phyloP scores from a whole-genome alignment of 2,113 vertebrate species.

The Candoia aspera region DNA sequence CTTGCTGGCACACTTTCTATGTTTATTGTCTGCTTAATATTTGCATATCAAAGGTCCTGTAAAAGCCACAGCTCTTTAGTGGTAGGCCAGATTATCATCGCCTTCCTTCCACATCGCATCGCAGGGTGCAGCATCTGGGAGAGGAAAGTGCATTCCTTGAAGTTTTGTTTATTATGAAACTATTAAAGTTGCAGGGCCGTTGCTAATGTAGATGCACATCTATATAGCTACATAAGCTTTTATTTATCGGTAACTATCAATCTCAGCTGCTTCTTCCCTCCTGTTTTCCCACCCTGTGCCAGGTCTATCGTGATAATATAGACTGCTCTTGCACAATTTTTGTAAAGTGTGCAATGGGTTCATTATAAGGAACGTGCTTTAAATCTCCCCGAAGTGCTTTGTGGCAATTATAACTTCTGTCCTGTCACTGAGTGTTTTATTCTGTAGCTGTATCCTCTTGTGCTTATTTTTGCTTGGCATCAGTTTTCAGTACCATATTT shows the following conservation, averaged over 20 bases:
- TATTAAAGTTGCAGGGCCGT: neutral
- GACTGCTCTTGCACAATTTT: neutral
- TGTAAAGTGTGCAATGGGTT: neutral
- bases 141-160: neutral
- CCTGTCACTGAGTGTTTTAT: neutral
- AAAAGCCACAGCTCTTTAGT: neutral
- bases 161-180: neutral
- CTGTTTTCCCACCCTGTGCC: neutral
- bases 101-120: neutral
- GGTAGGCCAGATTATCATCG: neutral
- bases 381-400: neutral
- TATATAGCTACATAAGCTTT: neutral
- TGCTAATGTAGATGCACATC: neutral
- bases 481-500: neutral
- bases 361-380: neutral
- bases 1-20: neutral
- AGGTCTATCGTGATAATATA: neutral
- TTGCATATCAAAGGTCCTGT: neutral
- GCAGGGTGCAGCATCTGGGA: neutral
- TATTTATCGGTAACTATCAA: neutral
- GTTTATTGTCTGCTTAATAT: neutral
- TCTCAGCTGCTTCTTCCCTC: neutral
- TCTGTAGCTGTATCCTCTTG: no score
- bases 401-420: neutral
- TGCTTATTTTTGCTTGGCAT: no score